Evolutionary conservation across 2,113 vertebrate genomes (phyloP), one percentile per base, ranked within the genome.

Genomic region (Sphaerodactylus townsendi): DNA sequence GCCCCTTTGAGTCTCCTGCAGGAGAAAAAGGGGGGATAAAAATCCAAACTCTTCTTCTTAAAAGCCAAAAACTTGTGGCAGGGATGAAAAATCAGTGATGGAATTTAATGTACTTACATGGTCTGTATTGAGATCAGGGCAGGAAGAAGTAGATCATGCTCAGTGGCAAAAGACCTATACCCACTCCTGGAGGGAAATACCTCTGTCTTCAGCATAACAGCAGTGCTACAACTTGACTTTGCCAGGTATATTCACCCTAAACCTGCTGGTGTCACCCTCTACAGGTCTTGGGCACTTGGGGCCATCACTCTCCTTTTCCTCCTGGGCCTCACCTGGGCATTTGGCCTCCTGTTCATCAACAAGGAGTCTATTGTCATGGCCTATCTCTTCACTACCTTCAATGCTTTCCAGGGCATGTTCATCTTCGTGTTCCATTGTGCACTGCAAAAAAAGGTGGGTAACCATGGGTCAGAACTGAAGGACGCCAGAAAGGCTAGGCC

Each of bases 361-460:
- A 97, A 98, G 92, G 98, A 98, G 86, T 98, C 96, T 0, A 95
- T 99, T 33, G 98, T 98, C 88, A 96, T 98, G 97, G 98, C 98
- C 50, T 98, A 98, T 90, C 97, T 98, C 90, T 98, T 98, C 92
- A 98, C 98, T 86, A 98, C 97, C 89, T 98, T 98, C 95, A 99
- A 99, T 2, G 98, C 98, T 90, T 97, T 98, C 95, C 98, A 98
- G 95, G 98, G 97, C 87, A 97, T 98, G 96, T 98, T 98, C 95
- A 98, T 98, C 95, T 98, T 98, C 46, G 98, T 98, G 88, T 98
- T 98, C 96, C 98, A 98, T 95, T 98, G 98, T 90, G 98, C 98
- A 73, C 95, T 98, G 87, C 98, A 98, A 93, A 98, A 98, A 89
- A 98, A 98, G 97, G 98, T 98, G 44, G 3, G 50, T 65, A 19